phyloP scores from a whole-genome alignment of 2,113 vertebrate species.

The Irena cyanogastra region DNA sequence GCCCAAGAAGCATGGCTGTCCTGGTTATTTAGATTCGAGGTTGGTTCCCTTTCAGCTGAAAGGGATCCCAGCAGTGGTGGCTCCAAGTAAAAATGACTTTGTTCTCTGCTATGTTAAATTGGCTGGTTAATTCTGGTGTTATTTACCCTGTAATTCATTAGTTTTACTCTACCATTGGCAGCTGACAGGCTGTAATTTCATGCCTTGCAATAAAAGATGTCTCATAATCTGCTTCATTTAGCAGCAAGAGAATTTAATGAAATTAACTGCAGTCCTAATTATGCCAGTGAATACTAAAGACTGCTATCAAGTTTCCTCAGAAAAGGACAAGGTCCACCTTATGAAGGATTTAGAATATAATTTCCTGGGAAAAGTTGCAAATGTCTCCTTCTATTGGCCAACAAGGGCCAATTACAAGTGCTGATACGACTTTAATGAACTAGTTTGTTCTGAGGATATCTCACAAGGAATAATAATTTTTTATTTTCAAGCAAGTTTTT shows the following conservation, averaged over 20 bases:
- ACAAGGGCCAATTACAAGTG: conserved; percentile 42
- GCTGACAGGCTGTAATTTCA: conserved; percentile 99
- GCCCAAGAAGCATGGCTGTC: neutral
- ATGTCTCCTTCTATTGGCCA: conserved; percentile 63
- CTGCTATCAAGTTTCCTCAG: conserved; percentile 87
- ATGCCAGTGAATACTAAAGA: conserved; percentile 99
- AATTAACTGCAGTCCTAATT: conserved; percentile 99
- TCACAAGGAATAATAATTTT: conserved; percentile 60
- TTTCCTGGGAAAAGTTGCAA: conserved; percentile 85
- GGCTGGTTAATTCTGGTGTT: conserved; percentile 96
- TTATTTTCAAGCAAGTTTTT: conserved; percentile 6
- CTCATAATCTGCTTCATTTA: conserved; percentile 99
- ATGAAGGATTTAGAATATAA: conserved; percentile 79
- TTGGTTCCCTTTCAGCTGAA: neutral
- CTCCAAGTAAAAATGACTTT: conserved; percentile 78
- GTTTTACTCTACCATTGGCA: conserved; percentile 91
- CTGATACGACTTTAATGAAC: conserved; percentile 71
- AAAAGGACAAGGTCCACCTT: conserved; percentile 88
- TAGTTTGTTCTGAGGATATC: conserved; percentile 76
- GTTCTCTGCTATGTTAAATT: conserved; percentile 86
- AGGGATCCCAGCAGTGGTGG: neutral
- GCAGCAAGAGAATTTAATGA: conserved; percentile 99
- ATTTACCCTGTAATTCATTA: conserved; percentile 99
- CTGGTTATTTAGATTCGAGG: neutral
- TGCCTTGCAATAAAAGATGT: conserved; percentile 99